Conservation (phyloP, 2,113 vertebrate species). For the Clarias batrachus region DNA sequence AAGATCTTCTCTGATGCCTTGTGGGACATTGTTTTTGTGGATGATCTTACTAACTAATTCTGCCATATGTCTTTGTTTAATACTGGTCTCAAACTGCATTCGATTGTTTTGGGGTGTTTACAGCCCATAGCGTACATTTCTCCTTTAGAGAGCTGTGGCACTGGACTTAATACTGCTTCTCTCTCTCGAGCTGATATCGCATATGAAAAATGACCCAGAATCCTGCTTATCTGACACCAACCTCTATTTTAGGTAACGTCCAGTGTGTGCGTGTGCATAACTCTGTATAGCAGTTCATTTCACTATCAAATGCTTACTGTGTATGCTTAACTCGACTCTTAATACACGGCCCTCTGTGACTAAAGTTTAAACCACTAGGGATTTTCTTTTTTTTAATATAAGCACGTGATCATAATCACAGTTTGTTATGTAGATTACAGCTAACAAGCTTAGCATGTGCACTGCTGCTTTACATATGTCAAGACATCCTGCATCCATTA, state of each 20-base stretch:
- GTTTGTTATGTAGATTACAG: conserved; percentile 6
- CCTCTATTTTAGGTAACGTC: background rate
- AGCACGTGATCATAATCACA: background rate
- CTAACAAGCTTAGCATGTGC: conserved; percentile 15
- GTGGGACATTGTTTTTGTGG: background rate
- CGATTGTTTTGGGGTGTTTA: background rate
- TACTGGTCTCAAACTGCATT: background rate
- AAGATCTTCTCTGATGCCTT: background rate
- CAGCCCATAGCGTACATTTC: background rate
- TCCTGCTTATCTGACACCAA: background rate
- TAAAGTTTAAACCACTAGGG: background rate
- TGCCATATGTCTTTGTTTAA: background rate
- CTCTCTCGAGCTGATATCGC: background rate
- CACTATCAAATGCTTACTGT: background rate
- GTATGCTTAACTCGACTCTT: background rate
- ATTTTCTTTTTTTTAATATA: background rate
- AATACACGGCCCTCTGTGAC: background rate
- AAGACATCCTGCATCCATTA: background rate
- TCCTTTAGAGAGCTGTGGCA: background rate
- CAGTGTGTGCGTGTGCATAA: background rate
- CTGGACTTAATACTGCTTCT: background rate
- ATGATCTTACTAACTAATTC: too few relatives aligned
- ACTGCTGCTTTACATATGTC: background rate
- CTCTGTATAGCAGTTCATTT: background rate
- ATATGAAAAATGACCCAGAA: background rate